Evolutionary conservation across 1,140 invertebrate species (phyloP), one percentile per base, ranked within the genome.

Genomic region (Triops cancriformis): DNA sequence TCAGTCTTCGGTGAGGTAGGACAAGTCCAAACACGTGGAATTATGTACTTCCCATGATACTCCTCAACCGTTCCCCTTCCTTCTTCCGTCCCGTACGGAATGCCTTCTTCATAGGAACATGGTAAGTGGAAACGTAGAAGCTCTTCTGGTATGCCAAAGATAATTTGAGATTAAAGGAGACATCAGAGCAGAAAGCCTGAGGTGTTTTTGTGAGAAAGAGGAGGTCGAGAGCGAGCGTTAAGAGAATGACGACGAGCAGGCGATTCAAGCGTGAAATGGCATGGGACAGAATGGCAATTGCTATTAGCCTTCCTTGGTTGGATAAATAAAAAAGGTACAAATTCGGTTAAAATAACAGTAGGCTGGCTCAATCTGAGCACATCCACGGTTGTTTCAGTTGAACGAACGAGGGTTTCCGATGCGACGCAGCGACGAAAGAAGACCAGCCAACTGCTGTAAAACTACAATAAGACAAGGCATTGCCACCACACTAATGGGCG

Each of bases 161-260:
- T 64, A 64, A 64, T 64, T n/a, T 64, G 51, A 64, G 51, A 64
- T 64, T 64, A 64, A 64, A 64, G 51, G 51, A 64, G 51, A 64
- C 51, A 64, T 64, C 51, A 64, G 51, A 64, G 51, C 23, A 64
- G 51, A n/a, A 23, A 23, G 51, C 51, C 51, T 14, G 51, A 64
- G 51, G 51, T 64, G 23, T 9, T 64, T 23, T 64, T 64, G 51
- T 64, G 51, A 64, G 51, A 23, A 64, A 64, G 1, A 64, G 23
- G 51, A 64, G 14, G 51, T 64, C 51, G 51, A 23, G 10, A 23
- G 51, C 23, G 18, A 64, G 51, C 51, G 23, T 23, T 64, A 23
- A 64, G 51, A 64, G 51, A 64, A 64, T 64, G 51, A 64, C 14
- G 51, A 64, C 14, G 9, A 64, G 14, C 51, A 14, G n/a, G 51